Base-by-base conservation (phyloP, 2,888 invertebrate species). In the Lithophane leautieri region DNA sequence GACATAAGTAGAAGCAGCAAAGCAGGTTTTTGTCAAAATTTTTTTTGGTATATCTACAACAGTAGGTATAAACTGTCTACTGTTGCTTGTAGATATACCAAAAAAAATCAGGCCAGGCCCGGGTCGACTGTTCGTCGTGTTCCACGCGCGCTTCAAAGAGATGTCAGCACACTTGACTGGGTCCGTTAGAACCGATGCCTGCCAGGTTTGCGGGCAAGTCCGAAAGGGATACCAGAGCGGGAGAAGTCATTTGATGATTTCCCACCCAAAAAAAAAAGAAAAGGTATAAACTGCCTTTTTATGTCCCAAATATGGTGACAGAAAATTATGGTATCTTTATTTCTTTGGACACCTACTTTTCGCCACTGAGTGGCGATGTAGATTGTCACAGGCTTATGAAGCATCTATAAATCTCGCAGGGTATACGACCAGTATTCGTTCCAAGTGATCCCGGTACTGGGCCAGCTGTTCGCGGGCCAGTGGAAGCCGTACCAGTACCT, bases 401-500 rank as follows among this genome's bases (percentile, higher is more conserved):
- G 28, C 19, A 25, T 98, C 98, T 98, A 95, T n/a, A 12, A 54
- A 14, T 54, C n/a, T 28, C 70, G 50, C 94, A 98, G 98, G 97
- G 85, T 98, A 0, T 99, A 99, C 94, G 99, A 99, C 95, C 97
- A 98, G 91, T 99, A 99, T 95, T 99, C 99, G 47, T 99, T 99
- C 95, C 98, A 99, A 97, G 97, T 99, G 81, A 99, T 99, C 90
- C 99, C 99, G 12, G 98, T 99, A 2, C 97, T 99, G 97, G 99
- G 99, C 0, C 98, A 99, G 92, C 95, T 99, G 60, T 97, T 99
- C 56, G 98, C 98, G 8, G 98, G 98, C 4, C 98, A 99, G 95
- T 99, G 99, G 98, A 97, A 98, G 81, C 98, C 99, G 0, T 99
- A 99, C 96, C 98, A 99, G 94, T 99, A 99, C 95, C 97, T 99